These are phyloP conservation scores for Chiridota heheva DNA, from an alignment of 35 echinoderm and acorn worm species.

Conservation along the genomic window DNA sequence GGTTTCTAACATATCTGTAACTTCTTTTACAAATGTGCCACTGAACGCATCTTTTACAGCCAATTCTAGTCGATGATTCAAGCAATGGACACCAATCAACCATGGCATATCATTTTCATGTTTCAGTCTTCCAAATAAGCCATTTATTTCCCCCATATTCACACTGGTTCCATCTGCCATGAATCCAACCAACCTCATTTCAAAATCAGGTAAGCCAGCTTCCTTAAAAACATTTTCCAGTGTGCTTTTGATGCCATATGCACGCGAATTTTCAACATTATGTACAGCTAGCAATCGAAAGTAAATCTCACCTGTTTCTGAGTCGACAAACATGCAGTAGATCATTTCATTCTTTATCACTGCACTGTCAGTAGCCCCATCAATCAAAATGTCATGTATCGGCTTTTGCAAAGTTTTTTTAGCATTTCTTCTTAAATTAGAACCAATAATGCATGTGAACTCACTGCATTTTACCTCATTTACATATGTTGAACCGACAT, in stretches of 20 bases:
- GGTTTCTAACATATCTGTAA: constrained; percentile 10
- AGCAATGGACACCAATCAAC: constrained; percentile 44
- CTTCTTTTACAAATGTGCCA: constrained; percentile 1
- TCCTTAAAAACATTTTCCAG: not conserved
- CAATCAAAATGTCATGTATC: not conserved
- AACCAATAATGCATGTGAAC: not conserved
- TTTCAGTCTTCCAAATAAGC: not conserved
- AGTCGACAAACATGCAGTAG: not conserved
- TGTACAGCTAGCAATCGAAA: not conserved
- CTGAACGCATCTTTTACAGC: constrained; percentile 53
- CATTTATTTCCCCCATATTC: not conserved
- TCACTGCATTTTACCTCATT: not conserved
- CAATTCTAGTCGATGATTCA: constrained; percentile 40
- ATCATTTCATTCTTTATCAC: not conserved
- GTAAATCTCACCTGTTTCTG: not conserved
- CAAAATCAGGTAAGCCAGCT: not conserved
- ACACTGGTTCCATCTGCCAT: not conserved
- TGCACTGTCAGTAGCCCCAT: not conserved
- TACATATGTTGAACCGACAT: not conserved
- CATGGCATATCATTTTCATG: not conserved
- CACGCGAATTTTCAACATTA: not conserved
- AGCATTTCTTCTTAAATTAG: not conserved
- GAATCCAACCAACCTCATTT: not conserved
- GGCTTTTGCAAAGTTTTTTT: not conserved
- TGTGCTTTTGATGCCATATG: not conserved